phyloP scores from a whole-genome alignment of 1,140 invertebrate species.

The Phymorhynchus buccinoides region DNA sequence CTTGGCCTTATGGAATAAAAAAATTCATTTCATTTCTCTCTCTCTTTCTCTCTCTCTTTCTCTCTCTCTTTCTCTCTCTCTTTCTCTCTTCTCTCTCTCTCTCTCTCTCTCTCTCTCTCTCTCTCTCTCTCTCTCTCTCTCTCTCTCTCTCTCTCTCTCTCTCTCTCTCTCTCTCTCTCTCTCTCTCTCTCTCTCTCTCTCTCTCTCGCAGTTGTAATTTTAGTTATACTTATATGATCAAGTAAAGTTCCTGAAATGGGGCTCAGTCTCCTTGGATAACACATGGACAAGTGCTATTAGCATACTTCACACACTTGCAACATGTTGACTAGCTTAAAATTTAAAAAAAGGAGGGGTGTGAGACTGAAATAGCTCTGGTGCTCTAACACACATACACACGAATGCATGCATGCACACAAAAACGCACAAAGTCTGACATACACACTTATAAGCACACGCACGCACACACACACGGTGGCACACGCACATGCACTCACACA shows the following conservation, averaged over 20 bases:
- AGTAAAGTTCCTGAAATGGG: no score
- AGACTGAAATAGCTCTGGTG: no score
- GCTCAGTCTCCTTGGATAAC: no score
- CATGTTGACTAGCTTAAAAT: no score
- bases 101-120: not conserved
- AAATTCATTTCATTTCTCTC: no score
- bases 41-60: not conserved
- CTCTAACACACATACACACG: conserved; percentile 8
- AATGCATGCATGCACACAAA: conserved; percentile 23
- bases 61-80: not conserved
- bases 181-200: no score
- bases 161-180: not conserved
- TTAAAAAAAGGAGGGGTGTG: no score
- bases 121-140: conserved; percentile 13
- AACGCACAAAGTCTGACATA: conserved; percentile 25
- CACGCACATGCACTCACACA: conserved; percentile 18
- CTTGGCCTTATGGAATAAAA: no score
- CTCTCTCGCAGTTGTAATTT: not conserved
- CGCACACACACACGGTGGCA: conserved; percentile 27
- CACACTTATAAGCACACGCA: conserved; percentile 29
- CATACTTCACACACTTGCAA: no score
- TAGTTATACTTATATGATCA: not conserved
- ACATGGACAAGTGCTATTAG: no score
- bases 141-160: conserved; percentile 28
- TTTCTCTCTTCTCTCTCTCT: not conserved